Percentiles rank a stretch among this genome's conserved stretches.
phyloP scores from a whole-genome alignment of 2,113 vertebrate genomes.

The Archocentrus centrarchus region DNA sequence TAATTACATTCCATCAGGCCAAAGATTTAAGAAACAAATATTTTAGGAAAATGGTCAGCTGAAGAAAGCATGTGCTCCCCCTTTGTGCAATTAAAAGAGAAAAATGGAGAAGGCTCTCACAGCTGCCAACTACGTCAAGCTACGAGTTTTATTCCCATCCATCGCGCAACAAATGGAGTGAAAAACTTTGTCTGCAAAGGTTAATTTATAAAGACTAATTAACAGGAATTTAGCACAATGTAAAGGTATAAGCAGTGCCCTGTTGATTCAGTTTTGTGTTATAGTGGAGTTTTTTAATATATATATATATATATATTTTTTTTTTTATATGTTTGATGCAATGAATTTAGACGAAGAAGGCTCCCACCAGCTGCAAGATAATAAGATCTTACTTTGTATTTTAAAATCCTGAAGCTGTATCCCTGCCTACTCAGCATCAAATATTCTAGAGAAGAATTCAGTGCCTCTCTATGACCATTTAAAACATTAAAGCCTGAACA shows the following conservation, averaged over 20 bases:
- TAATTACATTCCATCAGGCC: background rate
- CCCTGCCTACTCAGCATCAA: slow-evolving; percentile 7
- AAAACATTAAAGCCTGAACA: slow-evolving; percentile 3
- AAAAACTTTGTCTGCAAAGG: background rate
- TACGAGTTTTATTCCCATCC: background rate
- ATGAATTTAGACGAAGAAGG: too few species aligned
- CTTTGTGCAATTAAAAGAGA: background rate
- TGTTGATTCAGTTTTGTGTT: too few species aligned
- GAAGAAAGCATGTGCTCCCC: too few species aligned
- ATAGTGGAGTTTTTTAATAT: too few species aligned
- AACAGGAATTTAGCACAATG: too few species aligned
- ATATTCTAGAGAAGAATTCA: slow-evolving; percentile 7
- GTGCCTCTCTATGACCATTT: slow-evolving; percentile 22
- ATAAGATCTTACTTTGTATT: background rate
- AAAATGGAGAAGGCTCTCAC: background rate
- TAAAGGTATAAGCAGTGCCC: too few species aligned
- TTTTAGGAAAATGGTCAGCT: background rate
- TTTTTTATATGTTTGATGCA: too few species aligned
- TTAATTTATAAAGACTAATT: too few species aligned
- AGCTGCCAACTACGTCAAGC: background rate
- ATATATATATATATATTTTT: too few species aligned
- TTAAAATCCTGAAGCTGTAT: background rate
- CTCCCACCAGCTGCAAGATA: background rate
- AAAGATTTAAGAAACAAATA: background rate
- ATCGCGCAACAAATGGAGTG: background rate